phyloP scores from a whole-genome alignment of 2,888 invertebrate genomes.

The Zygaena filipendulae region DNA sequence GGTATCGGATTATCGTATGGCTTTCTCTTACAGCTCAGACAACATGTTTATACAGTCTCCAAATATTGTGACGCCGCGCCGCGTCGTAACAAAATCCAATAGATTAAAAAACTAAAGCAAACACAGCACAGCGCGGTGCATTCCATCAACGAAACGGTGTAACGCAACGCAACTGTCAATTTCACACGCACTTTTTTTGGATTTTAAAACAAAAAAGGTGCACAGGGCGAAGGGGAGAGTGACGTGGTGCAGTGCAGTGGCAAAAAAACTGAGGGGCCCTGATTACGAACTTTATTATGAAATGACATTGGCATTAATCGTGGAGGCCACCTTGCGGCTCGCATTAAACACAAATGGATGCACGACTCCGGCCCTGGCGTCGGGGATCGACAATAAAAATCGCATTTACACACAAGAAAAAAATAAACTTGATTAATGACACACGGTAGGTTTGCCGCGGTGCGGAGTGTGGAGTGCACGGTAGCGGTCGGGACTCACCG shows the following conservation, averaged over 20 bases:
- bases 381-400: conserved; percentile 54
- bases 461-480: not conserved
- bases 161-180: conserved; percentile 28
- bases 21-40: no score
- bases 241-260: no score
- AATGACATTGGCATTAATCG: conserved; percentile 54
- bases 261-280: conserved; percentile 27
- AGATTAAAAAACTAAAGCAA: no score
- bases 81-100: no score
- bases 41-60: no score
- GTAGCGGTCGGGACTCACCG: not conserved
- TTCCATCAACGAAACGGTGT: no score
- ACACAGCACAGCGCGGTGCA: no score
- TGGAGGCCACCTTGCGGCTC: conserved; percentile 50
- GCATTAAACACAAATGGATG: conserved; percentile 55
- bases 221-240: conserved; percentile 17
- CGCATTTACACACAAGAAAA: conserved; percentile 48
- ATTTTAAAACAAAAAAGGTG: conserved; percentile 20
- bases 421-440: conserved; percentile 57
- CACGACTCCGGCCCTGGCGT: no score
- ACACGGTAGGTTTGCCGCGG: conserved; percentile 20
- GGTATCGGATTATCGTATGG: no score
- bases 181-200: conserved; percentile 30
- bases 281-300: conserved; percentile 38
- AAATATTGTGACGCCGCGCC: no score